phyloP scores from a whole-genome alignment of 2,113 vertebrate species.

The Girardinichthys multiradiatus region DNA sequence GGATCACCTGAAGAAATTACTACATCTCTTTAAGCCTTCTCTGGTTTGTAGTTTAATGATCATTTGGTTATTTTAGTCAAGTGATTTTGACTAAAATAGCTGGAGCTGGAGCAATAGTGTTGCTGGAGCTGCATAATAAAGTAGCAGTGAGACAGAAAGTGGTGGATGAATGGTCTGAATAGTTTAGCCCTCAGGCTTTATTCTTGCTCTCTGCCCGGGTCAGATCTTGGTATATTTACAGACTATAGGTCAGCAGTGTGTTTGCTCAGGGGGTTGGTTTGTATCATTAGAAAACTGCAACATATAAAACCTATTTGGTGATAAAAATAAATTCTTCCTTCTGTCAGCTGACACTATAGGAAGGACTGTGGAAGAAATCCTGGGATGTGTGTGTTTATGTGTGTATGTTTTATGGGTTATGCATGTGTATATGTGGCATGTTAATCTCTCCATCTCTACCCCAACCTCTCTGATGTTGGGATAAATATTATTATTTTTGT shows the following conservation, averaged over 20 bases:
- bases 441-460: too few relatives aligned
- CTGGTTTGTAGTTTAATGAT: not conserved
- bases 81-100: too few relatives aligned
- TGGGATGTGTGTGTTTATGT: too few relatives aligned
- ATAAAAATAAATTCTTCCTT: not conserved
- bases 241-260: constrained; percentile 48
- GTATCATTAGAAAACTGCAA: not conserved
- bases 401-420: too few relatives aligned
- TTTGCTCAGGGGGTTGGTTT: not conserved
- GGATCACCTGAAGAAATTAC: not conserved
- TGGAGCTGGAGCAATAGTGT: too few relatives aligned
- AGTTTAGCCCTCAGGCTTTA: constrained; percentile 54
- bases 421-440: too few relatives aligned
- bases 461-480: too few relatives aligned
- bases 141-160: constrained; percentile 52
- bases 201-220: constrained; percentile 56
- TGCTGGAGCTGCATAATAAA: constrained; percentile 27
- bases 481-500: too few relatives aligned
- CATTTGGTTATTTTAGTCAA: not conserved
- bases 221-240: constrained; percentile 41
- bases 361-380: too few relatives aligned
- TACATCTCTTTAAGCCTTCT: not conserved
- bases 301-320: not conserved
- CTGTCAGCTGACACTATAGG: too few relatives aligned
- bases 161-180: constrained; percentile 48